Percentiles rank a stretch among this genome's conserved stretches.
These are phyloP conservation scores for Acridotheres tristis DNA, from an alignment of 2,797 vertebrate species.

Conservation along the genomic window DNA sequence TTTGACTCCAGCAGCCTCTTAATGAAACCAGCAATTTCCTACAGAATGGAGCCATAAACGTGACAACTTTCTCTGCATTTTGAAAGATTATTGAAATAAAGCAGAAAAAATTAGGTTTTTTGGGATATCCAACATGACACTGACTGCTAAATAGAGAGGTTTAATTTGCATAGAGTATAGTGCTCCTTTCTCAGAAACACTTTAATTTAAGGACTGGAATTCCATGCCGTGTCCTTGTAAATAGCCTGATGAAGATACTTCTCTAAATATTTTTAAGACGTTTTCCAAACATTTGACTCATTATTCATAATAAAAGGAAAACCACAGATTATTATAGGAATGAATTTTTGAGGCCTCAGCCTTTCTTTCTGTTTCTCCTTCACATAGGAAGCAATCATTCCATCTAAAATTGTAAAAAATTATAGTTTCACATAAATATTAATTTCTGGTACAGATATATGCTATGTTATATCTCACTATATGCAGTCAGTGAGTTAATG, in stretches of 20 bases:
- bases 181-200: neutral
- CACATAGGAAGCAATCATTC: neutral
- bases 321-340: neutral
- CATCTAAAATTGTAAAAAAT: neutral
- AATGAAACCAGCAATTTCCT: conserved; percentile 12
- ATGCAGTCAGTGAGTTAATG: neutral
- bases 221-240: neutral
- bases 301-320: neutral
- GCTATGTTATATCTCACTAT: neutral
- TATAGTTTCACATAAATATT: neutral
- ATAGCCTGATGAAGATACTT: neutral
- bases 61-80: neutral
- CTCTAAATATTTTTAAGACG: neutral
- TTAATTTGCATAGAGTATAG: neutral
- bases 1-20: neutral
- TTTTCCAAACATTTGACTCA: neutral
- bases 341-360: neutral
- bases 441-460: neutral
- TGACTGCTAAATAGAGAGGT: neutral
- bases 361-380: neutral
- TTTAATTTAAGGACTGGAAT: neutral
- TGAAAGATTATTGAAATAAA: conserved; percentile 34
- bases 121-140: neutral
- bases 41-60: neutral
- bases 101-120: neutral